Evolutionary conservation across 2,888 invertebrate genomes (phyloP), one percentile per base, ranked within the genome.

Genomic region (Oxycera nigricornis): DNA sequence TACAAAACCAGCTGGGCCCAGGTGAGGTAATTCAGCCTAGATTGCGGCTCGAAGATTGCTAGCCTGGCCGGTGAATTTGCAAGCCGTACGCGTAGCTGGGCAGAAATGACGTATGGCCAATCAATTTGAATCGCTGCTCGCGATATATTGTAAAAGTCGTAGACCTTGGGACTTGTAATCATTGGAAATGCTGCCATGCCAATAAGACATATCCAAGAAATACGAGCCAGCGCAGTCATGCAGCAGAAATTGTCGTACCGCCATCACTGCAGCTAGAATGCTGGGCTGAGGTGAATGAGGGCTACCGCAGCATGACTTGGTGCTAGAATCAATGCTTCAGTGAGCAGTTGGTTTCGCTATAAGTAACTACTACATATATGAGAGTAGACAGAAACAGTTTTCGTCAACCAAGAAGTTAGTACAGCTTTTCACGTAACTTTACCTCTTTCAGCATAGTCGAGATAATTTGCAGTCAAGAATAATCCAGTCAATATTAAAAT

Each of bases 151-250:
- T 76, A 76, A 76, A 76, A 76, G 76, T 74, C 74, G 76, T 76
- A 73, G 76, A 74, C 76, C 76, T 76, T 76, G 76, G 74, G 26
- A 73, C 74, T 75, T 72, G 76, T 74, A 67, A 76, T 76, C 76
- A 67, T 73, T 76, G 74, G 72, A 76, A 76, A 73, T 35, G 70
- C 70, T 55, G 31, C 55, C 55, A 70, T 70, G 46, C 55, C 52
- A 50, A 52, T 30, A 14, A n/a, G 22, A 52, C 31, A 52, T 55
- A 35, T 24, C 30, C 31, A 70, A 70, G 55, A 70, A 55, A 52
- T 41, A 65, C 35, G 24, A 24, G 65, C 39, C 39, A 41, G 11
- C 39, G 39, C 39, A 41, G 24, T 35, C 65, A 65, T 17, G 61
- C 31, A 61, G 3, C 61, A n/a, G 31, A 28, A n/a, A n/a, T n/a